Evolutionary conservation across 1,140 invertebrate genomes (phyloP).

Genomic region (Cotesia chilonis): DNA sequence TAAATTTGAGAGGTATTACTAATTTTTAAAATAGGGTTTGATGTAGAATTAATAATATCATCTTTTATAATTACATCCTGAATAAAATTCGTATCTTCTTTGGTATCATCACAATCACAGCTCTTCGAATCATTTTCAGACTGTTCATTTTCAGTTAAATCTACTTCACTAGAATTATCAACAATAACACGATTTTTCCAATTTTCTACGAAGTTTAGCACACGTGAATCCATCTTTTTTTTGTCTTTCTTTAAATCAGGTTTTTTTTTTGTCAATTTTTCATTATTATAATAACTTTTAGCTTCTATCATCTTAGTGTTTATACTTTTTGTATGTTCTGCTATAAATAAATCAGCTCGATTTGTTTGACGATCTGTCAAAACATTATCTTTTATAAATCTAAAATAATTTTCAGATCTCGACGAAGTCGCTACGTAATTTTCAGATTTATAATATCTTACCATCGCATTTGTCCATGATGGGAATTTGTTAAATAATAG

Average conservation of each 20-base stretch:
- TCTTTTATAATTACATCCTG: no score
- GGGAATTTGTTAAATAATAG: not conserved
- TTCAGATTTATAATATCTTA: not conserved
- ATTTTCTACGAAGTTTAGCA: not conserved
- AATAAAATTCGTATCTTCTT: no score
- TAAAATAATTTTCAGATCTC: conserved; percentile 3
- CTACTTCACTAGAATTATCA: not conserved
- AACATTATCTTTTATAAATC: not conserved
- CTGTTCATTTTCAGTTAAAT: not conserved
- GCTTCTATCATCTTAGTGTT: not conserved
- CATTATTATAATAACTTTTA: not conserved
- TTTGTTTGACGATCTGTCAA: not conserved
- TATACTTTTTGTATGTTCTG: not conserved
- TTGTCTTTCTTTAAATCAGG: not conserved
- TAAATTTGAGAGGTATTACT: no score
- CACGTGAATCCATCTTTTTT: not conserved
- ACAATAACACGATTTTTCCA: not conserved
- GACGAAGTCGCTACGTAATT: not conserved
- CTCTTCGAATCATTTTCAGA: not conserved
- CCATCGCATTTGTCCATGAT: not conserved
- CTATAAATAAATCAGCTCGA: not conserved
- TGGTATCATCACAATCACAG: not conserved
- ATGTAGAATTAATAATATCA: no score
- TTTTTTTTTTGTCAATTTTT: not conserved
- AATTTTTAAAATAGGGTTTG: no score